Evolutionary conservation across 2,888 invertebrate genomes (phyloP), one percentile per base, ranked within the genome.

Genomic region (Anodontia alba): DNA sequence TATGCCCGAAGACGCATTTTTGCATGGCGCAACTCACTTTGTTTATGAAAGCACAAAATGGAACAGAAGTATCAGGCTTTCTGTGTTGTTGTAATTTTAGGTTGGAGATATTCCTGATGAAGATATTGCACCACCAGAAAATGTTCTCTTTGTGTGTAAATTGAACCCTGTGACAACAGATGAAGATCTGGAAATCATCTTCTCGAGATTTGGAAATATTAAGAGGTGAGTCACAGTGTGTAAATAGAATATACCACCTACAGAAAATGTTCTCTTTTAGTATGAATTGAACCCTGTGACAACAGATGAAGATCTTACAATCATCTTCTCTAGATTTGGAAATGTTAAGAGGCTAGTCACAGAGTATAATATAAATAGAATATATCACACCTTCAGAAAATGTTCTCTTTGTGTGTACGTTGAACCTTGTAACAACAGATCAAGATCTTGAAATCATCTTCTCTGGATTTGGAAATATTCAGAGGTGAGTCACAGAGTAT

Each of bases 301-400:
- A n/a, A n/a, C n/a, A n/a, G n/a, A n/a, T n/a, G n/a, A n/a, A n/a
- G n/a, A n/a, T n/a, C n/a, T n/a, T n/a, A n/a, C n/a, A n/a, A n/a
- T n/a, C n/a, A n/a, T n/a, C n/a, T n/a, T n/a, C n/a, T n/a, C n/a
- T n/a, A n/a, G n/a, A n/a, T n/a, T n/a, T n/a, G n/a, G n/a, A n/a
- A n/a, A n/a, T n/a, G n/a, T n/a, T n/a, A n/a, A n/a, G n/a, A n/a
- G n/a, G n/a, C n/a, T n/a, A n/a, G n/a, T n/a, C n/a, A n/a, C n/a
- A n/a, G n/a, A n/a, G n/a, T n/a, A n/a, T n/a, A n/a, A n/a, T n/a
- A n/a, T n/a, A n/a, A n/a, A n/a, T n/a, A 95, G 99, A 98, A 20
- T 99, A 99, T 80, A 97, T 99, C 94, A 98, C 98, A 8, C 99
- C 99, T 0, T 99, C 99, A 10, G 99, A 99, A 95, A 99, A 99